These are phyloP conservation scores for Beris morrisii DNA, from an alignment of 2,888 invertebrate genomes.

Conservation along the genomic window DNA sequence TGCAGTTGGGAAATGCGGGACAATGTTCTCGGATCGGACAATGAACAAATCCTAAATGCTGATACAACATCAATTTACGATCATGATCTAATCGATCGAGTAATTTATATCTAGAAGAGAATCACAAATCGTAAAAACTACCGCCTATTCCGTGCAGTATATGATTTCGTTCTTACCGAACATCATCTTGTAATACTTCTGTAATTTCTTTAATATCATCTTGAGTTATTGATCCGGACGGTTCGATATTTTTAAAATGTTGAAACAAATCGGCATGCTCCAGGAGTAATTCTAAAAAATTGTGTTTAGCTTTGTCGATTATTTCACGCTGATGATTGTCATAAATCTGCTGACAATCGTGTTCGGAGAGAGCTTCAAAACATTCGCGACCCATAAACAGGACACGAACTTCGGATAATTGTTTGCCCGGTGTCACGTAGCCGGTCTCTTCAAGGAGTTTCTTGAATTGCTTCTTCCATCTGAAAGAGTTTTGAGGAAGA, in stretches of 20 bases:
- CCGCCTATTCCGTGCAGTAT: no score
- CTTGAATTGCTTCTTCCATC: slow-evolving; percentile 93
- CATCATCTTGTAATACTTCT: slow-evolving; percentile 88
- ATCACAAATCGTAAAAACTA: neutral
- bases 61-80: slow-evolving; percentile 89
- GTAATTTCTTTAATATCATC: slow-evolving; percentile 93
- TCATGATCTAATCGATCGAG: slow-evolving; percentile 93
- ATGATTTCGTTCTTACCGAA: slow-evolving; percentile 62
- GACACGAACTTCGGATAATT: slow-evolving; percentile 84
- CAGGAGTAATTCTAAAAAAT: slow-evolving; percentile 87
- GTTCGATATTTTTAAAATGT: slow-evolving; percentile 87
- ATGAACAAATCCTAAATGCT: slow-evolving; percentile 94
- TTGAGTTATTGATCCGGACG: slow-evolving; percentile 87
- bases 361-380: slow-evolving; percentile 86
- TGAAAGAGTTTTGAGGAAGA: slow-evolving; percentile 49
- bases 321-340: slow-evolving; percentile 91
- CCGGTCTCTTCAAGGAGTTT: slow-evolving; percentile 90
- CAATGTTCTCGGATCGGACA: slow-evolving; percentile 94
- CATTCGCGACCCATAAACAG: slow-evolving; percentile 93
- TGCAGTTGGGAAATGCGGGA: slow-evolving; percentile 82
- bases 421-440: slow-evolving; percentile 94
- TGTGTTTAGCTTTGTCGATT: slow-evolving; percentile 84
- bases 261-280: slow-evolving; percentile 94
- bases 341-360: slow-evolving; percentile 89
- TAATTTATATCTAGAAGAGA: slow-evolving; percentile 77